Base-by-base conservation (phyloP, 92 coral and sea anemone genomes). In the Paragorgia papillata region DNA sequence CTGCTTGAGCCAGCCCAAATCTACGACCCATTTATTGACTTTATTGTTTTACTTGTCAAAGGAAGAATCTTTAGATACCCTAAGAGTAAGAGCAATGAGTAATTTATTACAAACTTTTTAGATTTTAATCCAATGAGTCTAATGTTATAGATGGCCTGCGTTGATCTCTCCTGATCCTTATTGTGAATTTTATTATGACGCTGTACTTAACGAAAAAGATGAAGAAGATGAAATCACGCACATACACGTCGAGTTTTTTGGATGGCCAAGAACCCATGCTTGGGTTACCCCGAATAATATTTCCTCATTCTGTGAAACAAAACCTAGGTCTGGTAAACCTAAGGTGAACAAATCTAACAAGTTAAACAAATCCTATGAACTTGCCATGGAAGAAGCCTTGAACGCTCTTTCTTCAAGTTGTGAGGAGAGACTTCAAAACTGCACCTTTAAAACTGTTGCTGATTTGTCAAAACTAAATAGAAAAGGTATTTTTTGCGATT, bases 221-320 rank as follows among this genome's bases (percentile, higher is more conserved):
- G 88, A 90, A 59, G 89, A 92, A 79, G 83, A 92, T 49, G 96
- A 92, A 69, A 82, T 92, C 49, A 88, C 96, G 12, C 92, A 92
- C 69, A 84, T 90, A 58, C 97, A 92, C 64, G 97, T 92, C 62
- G 97, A 92, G 63, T 92, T 92, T 76, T 80, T 92, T 25, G 97
- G 97, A 17, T 82, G 58, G 46, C 96, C 92, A 33, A 96, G 83
- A 66, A 85, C 96, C 13, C 91, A 90, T 41, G 92, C 96, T 3
- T 92, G 97, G 97, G 81, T 92, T 22, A 64, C 76, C 56, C 85
- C 89, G 39, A 75, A 79, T 41, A 84, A 82, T 53, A 90, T 88
- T 14, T 90, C 88, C 41, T 96, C 97, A 9, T 88, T 84, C 63
- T 74, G 81, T 71, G 78, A 29, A 51, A 20, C 0, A 0, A 51